Evolutionary conservation across 2,113 vertebrate species (phyloP).

Genomic region (Colius striatus): DNA sequence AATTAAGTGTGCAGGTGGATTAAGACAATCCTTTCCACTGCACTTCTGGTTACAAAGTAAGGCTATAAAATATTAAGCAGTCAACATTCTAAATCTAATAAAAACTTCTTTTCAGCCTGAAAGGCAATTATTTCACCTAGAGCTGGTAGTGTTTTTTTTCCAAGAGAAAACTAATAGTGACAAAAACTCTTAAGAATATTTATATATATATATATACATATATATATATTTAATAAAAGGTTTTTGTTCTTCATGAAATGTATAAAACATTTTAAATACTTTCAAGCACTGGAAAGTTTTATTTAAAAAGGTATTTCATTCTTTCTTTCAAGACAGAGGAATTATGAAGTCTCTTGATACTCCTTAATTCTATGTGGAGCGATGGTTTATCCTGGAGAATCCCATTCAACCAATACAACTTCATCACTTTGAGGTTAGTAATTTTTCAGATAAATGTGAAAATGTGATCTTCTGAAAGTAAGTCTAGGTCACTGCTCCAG

Average conservation of each 20-base stretch:
- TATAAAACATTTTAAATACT: not conserved
- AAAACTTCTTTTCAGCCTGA: not conserved
- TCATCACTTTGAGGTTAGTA: not conserved
- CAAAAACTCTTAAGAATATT: not conserved
- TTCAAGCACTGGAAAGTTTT: not conserved
- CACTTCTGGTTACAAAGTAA: not conserved
- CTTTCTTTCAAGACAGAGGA: not conserved
- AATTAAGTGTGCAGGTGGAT: not conserved
- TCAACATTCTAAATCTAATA: not conserved
- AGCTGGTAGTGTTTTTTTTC: not conserved
- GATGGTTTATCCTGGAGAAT: not conserved
- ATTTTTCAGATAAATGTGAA: not conserved
- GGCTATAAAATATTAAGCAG: not conserved
- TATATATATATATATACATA: not conserved
- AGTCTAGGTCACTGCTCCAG: not conserved
- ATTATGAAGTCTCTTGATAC: not conserved
- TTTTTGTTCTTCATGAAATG: not conserved
- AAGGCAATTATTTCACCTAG: not conserved
- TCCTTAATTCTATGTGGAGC: not conserved
- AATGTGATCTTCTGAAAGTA: not conserved
- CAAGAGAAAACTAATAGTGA: not conserved
- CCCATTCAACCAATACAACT: not conserved
- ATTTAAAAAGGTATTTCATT: not conserved
- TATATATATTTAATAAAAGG: not conserved
- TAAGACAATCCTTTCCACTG: not conserved